Evolutionary conservation across 2,797 vertebrate species (phyloP), one percentile per base, ranked within the genome.

Genomic region (Mus spretus): DNA sequence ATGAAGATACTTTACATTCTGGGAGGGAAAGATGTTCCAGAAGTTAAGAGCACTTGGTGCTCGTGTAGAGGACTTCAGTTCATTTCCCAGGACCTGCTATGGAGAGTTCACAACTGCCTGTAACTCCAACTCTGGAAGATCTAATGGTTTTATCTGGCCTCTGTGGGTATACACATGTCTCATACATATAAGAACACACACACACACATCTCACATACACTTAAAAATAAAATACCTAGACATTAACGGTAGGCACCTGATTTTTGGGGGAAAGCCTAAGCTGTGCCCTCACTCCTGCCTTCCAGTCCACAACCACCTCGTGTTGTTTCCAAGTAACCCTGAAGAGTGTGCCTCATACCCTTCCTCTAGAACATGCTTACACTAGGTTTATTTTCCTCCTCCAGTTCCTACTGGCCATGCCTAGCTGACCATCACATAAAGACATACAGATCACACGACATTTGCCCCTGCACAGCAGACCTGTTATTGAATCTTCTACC

Each of bases 151-250:
- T 12, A 4, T 70, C 6, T 70, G 74, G 24, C 40, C 24, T 77
- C 40, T 77, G 12, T 77, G 40, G 74, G 13, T 77, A 47, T 28
- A 26, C 74, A 44, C 40, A 28, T 47, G 40, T 26, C 37, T 12
- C 72, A 74, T 4, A 40, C 70, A 28, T 15, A 59, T 22, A 61
- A 24, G n/a, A 8, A n/a, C 17, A 74, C n/a, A 40, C n/a, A 22
- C n/a, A 72, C 31, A 34, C 6, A 1, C 2, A 6, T 1, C 6
- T 17, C 67, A n/a, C 6, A n/a, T 14, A 67, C 14, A 34, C 2
- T 8, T 17, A n/a, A n/a, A 17, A 61, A 82, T 14, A 82, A 40
- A 83, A 6, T 17, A 5, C 37, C 37, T 26, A 87, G 50, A 72
- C 47, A 40, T n/a, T 50, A 78, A 26, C 70, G 2, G 20, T 6